Conservation (phyloP, 2,797 vertebrate genomes). For the Sternotherus odoratus region DNA sequence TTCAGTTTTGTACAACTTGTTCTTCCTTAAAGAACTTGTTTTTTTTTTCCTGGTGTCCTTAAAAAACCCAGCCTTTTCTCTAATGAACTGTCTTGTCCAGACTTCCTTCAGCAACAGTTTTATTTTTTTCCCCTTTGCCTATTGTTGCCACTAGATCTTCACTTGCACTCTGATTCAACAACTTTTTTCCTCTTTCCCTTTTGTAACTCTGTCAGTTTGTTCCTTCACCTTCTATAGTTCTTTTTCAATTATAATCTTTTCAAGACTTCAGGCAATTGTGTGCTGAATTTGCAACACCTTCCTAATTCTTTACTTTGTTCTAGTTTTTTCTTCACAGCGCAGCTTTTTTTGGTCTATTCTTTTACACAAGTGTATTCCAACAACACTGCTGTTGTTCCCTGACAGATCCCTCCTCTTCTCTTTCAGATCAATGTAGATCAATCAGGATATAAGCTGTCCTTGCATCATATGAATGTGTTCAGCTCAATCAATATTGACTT, state of each 20-base stretch:
- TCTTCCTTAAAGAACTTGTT: background rate
- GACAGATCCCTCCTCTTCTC: background rate
- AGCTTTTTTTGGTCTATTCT: background rate
- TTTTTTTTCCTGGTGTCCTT: background rate
- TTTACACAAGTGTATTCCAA: background rate
- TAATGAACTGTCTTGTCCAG: background rate
- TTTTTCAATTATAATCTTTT: background rate
- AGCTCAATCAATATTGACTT: background rate
- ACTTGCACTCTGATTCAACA: background rate
- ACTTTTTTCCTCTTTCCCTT: background rate
- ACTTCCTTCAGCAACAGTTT: background rate
- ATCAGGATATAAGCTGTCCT: background rate
- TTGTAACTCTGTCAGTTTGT: background rate
- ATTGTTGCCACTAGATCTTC: background rate
- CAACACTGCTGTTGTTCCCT: background rate
- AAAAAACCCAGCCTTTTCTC: background rate
- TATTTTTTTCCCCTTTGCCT: background rate
- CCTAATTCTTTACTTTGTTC: fast-evolving
- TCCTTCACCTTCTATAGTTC: background rate
- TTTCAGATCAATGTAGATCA: background rate
- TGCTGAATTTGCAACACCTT: background rate
- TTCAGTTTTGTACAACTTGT: background rate
- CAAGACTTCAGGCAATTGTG: background rate
- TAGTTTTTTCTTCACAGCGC: fast-evolving
- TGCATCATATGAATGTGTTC: background rate